phyloP scores from a whole-genome alignment of 2,888 invertebrate species.

The Eupithecia centaureata region DNA sequence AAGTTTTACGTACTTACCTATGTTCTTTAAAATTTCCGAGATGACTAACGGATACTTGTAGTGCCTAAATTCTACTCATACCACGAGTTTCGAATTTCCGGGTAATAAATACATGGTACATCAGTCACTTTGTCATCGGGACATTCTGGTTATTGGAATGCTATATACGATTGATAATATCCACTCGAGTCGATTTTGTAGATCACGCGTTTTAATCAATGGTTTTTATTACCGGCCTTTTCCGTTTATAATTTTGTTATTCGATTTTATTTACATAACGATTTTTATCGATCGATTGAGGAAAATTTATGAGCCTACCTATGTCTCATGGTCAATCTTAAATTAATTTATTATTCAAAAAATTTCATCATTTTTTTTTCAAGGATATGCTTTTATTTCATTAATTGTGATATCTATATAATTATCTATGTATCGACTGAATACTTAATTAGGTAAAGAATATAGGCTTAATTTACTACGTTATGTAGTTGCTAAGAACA shows the following conservation, averaged over 20 bases:
- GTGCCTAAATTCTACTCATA: too few species aligned
- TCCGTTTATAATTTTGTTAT: background rate
- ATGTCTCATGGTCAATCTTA: conserved; percentile 2
- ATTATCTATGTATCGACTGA: conserved; percentile 41
- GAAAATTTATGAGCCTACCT: background rate
- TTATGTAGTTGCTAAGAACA: conserved; percentile 35
- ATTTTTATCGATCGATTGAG: background rate
- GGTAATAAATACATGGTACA: too few species aligned
- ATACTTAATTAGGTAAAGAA: conserved; percentile 36
- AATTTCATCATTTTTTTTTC: background rate
- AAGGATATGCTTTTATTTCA: conserved; percentile 4
- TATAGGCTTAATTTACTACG: conserved; percentile 23
- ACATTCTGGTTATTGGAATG: too few species aligned
- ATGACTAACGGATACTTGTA: too few species aligned
- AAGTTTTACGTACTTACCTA: too few species aligned
- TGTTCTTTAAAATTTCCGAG: too few species aligned
- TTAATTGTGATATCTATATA: conserved; percentile 40
- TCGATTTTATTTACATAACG: background rate
- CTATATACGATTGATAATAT: too few species aligned
- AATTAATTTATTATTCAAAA: conserved; percentile 3
- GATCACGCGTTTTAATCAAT: too few species aligned
- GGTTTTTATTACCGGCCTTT: background rate
- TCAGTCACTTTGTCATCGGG: too few species aligned
- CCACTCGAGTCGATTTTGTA: too few species aligned
- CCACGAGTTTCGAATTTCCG: too few species aligned